Base-by-base conservation (phyloP, 2,888 invertebrate species). In the Willowsia nigromaculata region DNA sequence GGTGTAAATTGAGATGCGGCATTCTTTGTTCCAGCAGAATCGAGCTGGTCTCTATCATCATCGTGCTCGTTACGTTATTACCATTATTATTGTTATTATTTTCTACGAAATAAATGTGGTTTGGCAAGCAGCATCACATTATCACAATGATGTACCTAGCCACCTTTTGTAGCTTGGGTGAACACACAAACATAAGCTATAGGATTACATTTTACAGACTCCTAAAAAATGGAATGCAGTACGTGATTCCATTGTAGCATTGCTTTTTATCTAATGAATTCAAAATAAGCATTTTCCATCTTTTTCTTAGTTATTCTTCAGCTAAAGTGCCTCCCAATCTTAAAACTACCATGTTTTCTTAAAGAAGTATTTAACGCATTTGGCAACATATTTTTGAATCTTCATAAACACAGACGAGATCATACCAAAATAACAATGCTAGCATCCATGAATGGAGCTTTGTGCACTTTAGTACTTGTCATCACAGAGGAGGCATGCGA, bases 1-100 rank as follows among this genome's bases (percentile, higher is more conserved):
- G 84, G 88, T 80, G 88, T 89, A 89, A 89, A 89, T 85, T 89
- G 85, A 74, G 89, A 80, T 89, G 89, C 89, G 89, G 89, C 89
- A 80, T 43, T 83, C 76, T 89, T 88, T 80, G 88, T 88, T 78
- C 88, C 68, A 84, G 76, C 53, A 53, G 84, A 85, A 89, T 85
- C 80, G 27, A 85, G 56, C 80, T 89, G 59, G 88, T 89, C 85
- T 65, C 83, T 84, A 88, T 83, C 74, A 83, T 84, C 88, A 88
- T 84, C 84, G 15, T 43, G 22, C 33, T 80, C 65, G 50, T 59
- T 47, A 84, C 56, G 68, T 88, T 86, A 78, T 80, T 80, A 78
- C 43, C 50, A 59, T 68, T 37, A 50, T 88, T 78, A 68, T 59
- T 85, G 76, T 65, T 78, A 80, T 88, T 84, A 88, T 84, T 84